Percentiles rank a stretch among this genome's conserved stretches.
These are phyloP conservation scores for Philereme transversata DNA, from an alignment of 2,888 invertebrate genomes.

Conservation along the genomic window DNA sequence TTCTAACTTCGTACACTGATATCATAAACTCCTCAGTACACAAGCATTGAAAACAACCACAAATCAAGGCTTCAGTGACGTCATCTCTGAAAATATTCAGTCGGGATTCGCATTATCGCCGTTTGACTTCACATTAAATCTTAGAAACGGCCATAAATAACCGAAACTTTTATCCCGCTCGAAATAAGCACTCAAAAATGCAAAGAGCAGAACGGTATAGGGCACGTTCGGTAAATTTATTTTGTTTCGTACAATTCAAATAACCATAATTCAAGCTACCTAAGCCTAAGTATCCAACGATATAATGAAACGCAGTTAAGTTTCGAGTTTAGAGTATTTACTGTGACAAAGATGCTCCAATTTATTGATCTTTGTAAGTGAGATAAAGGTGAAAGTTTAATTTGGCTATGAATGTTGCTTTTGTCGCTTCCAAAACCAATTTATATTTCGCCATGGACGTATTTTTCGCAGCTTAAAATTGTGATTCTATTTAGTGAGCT, in stretches of 20 bases:
- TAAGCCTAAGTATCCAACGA: conserved; percentile 79
- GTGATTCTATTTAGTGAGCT: background rate
- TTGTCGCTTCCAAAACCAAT: background rate
- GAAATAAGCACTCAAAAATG: conserved; percentile 85
- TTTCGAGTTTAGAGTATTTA: conserved; percentile 74
- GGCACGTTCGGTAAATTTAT: conserved; percentile 84
- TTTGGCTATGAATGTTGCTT: conserved; percentile 21
- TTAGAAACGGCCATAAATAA: conserved; percentile 80
- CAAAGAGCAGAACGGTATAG: conserved; percentile 82
- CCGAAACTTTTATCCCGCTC: conserved; percentile 81
- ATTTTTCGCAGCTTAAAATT: background rate
- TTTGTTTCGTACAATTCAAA: conserved; percentile 84
- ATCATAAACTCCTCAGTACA: background rate
- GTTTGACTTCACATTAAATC: conserved; percentile 84
- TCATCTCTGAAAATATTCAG: conserved; percentile 69
- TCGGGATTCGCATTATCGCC: conserved; percentile 78
- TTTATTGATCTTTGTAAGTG: conserved; percentile 67
- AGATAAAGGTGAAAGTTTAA: conserved; percentile 28
- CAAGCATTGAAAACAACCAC: conserved; percentile 36
- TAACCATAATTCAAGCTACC: conserved; percentile 81
- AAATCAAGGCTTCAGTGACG: conserved; percentile 43
- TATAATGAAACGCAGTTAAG: conserved; percentile 82
- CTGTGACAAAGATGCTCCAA: conserved; percentile 79
- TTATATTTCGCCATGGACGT: conserved; percentile 9
- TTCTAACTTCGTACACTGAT: no score